A percentile compares a stretch with the other conserved stretches of the same genome.
Conservation (phyloP, 2,888 invertebrate species). For the Drosophila pseudotalamancana region DNA sequence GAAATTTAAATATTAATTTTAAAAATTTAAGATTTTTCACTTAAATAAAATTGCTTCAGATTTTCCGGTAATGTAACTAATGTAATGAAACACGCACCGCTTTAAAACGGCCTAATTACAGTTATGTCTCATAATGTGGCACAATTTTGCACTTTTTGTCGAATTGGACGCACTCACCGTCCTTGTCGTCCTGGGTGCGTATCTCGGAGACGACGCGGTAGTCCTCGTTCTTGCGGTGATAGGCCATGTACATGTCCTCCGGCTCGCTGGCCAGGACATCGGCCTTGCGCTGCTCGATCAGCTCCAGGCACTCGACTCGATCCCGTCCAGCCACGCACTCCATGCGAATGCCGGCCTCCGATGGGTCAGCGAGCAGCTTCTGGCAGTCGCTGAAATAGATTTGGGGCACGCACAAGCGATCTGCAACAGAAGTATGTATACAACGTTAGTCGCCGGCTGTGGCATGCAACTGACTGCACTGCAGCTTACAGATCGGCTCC, state of each 20-base stretch:
- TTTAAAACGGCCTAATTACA: no score
- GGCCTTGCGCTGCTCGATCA: conserved; percentile 90
- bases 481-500: conserved; percentile 66
- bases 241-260: conserved; percentile 94
- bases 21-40: no score
- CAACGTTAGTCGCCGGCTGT: not conserved
- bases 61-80: no score
- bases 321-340: conserved; percentile 90
- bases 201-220: conserved; percentile 91
- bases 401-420: conserved; percentile 91
- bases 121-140: no score
- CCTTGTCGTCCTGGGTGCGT: conserved; percentile 90
- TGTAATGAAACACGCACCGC: no score
- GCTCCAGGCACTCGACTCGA: conserved; percentile 88
- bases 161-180: conserved; percentile 85
- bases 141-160: no score
- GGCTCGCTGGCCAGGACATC: conserved; percentile 94
- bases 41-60: no score
- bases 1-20: no score
- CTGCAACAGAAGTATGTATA: conserved; percentile 82
- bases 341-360: conserved; percentile 86
- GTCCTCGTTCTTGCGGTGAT: conserved; percentile 89
- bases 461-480: no score
- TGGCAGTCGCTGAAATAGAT: conserved; percentile 87
- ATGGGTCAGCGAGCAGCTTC: conserved; percentile 84